Conservation (phyloP, 1,140 invertebrate genomes). For the Panagrolaimus sp. region DNA sequence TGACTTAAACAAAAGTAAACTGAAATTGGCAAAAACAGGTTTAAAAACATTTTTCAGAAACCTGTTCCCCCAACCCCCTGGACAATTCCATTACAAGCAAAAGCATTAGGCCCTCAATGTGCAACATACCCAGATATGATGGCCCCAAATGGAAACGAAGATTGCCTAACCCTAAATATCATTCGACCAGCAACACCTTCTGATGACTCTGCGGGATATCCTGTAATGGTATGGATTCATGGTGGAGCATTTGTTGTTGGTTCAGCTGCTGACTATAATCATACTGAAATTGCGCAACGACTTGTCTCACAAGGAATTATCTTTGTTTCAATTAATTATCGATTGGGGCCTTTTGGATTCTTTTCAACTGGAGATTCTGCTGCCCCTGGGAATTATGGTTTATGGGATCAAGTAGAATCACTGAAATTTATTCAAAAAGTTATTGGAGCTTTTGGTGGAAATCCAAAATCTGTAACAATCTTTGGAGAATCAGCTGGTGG, state of each 20-base stretch:
- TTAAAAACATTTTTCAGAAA: not conserved
- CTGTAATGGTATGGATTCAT: slow-evolving; percentile 40
- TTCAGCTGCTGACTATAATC: slow-evolving; percentile 22
- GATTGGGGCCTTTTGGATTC: slow-evolving; percentile 39
- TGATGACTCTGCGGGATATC: not conserved
- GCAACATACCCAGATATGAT: not conserved
- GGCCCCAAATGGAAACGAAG: not conserved
- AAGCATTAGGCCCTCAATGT: not conserved
- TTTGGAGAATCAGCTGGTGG: slow-evolving; percentile 69
- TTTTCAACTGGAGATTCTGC: slow-evolving; percentile 22
- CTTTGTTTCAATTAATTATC: slow-evolving; percentile 42
- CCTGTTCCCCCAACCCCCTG: not conserved
- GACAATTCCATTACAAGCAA: not conserved
- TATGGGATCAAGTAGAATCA: slow-evolving; percentile 39
- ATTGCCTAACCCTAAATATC: slow-evolving; percentile 12
- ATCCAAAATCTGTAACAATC: slow-evolving; percentile 60
- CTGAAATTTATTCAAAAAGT: slow-evolving; percentile 51
- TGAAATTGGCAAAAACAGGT: too few species aligned
- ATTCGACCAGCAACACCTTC: not conserved
- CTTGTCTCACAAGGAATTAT: slow-evolving; percentile 44
- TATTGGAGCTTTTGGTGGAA: slow-evolving; percentile 51
- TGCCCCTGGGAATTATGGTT: slow-evolving; percentile 33
- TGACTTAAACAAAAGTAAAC: too few species aligned
- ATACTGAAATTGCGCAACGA: slow-evolving; percentile 34
- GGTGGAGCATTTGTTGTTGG: slow-evolving; percentile 40